Percentiles rank a stretch among this genome's conserved stretches.
These are phyloP conservation scores for Galago senegalensis DNA, from an alignment of 2,797 vertebrate species.

Conservation along the genomic window DNA sequence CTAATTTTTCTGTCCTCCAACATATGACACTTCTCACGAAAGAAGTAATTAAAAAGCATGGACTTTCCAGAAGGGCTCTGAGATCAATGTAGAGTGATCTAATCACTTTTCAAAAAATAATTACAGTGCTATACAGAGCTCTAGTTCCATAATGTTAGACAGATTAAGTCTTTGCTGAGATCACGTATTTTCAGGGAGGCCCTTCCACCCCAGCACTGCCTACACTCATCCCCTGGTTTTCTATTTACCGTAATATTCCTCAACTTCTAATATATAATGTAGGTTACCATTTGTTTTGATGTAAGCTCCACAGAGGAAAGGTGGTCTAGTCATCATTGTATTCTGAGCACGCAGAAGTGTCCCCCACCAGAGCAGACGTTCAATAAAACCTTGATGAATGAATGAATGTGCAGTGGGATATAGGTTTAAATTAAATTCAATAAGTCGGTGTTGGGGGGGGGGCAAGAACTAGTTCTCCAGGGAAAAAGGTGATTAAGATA, in stretches of 20 bases:
- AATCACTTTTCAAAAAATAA: neutral
- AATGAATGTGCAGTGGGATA: neutral
- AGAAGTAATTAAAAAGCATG: neutral
- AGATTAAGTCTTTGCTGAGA: neutral
- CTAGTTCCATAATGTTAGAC: neutral
- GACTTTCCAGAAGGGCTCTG: neutral
- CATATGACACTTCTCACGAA: neutral
- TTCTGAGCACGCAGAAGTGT: neutral
- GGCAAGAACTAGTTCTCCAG: neutral
- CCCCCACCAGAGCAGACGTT: neutral
- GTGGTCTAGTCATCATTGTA: neutral
- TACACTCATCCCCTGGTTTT: neutral
- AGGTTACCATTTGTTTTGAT: neutral
- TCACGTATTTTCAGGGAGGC: neutral
- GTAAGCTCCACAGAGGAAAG: neutral
- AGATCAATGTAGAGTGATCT: neutral
- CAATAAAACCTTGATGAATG: neutral
- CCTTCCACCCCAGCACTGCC: neutral
- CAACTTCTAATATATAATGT: neutral
- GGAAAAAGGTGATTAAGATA: neutral
- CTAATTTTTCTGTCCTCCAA: neutral
- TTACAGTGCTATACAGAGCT: rapidly evolving
- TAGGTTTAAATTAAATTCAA: neutral
- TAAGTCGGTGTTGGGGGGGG: neutral
- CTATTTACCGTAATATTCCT: neutral